phyloP scores from a whole-genome alignment of 1,140 invertebrate genomes.

The Heliothis virescens region DNA sequence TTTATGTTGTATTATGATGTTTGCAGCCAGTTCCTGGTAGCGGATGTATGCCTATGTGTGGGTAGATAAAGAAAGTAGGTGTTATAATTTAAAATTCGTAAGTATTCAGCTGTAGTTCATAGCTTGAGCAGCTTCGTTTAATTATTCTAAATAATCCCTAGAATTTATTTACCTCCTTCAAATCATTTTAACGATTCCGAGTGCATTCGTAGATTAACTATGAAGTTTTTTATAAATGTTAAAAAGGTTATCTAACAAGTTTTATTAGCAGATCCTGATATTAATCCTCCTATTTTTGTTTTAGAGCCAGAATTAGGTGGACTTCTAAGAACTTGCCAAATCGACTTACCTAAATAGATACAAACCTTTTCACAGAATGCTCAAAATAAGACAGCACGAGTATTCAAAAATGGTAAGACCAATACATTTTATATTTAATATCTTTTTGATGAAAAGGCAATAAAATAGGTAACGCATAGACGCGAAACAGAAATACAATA shows the following conservation, averaged over 20 bases:
- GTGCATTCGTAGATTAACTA: background rate
- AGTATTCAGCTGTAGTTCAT: background rate
- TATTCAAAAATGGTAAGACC: slow-evolving; percentile 7
- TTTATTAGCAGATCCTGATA: background rate
- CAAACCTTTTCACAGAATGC: background rate
- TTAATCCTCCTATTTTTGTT: background rate
- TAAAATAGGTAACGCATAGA: slow-evolving; percentile 25
- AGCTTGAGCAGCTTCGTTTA: background rate
- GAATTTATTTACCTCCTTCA: background rate
- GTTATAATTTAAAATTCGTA: slow-evolving; percentile 1
- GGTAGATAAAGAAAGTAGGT: slow-evolving; percentile 16
- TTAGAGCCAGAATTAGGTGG: background rate
- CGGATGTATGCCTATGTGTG: background rate
- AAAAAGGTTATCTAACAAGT: background rate
- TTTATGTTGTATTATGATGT: slow-evolving; percentile 52
- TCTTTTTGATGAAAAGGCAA: slow-evolving; percentile 16
- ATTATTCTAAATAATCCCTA: background rate
- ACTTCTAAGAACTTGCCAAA: slow-evolving; percentile 1
- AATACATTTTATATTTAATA: background rate
- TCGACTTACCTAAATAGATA: background rate
- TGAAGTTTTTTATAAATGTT: no score
- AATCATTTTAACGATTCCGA: background rate
- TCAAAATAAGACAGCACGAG: slow-evolving; percentile 2
- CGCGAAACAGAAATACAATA: slow-evolving; percentile 1
- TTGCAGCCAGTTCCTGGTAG: slow-evolving; percentile 52